Evolutionary conservation across 1,140 invertebrate species (phyloP).

Genomic region (Orchestia grillus): DNA sequence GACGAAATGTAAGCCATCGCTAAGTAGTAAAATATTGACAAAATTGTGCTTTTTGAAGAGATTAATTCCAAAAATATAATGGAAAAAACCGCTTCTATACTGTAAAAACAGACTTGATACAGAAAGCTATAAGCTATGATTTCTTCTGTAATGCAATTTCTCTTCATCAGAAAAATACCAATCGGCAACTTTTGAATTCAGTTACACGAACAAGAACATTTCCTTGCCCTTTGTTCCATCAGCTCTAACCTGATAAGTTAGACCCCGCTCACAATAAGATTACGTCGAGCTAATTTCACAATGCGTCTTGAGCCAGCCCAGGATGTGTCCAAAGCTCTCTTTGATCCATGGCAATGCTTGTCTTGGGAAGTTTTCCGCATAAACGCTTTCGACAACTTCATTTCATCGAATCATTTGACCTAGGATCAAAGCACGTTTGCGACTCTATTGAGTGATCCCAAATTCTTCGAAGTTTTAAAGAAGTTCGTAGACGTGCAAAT

Average conservation of each 20-base stretch:
- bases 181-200: neutral
- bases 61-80: neutral
- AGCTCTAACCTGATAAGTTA: neutral
- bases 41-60: neutral
- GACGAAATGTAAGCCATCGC: no score
- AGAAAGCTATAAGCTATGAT: neutral
- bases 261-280: neutral
- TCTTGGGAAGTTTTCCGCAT: neutral
- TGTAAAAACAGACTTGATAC: neutral
- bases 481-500: slow-evolving; percentile 39
- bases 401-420: slow-evolving; percentile 42
- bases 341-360: neutral
- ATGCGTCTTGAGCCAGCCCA: neutral
- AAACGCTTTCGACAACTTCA: neutral
- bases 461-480: slow-evolving; percentile 30
- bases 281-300: neutral
- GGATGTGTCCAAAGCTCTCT: neutral
- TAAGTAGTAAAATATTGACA: no score
- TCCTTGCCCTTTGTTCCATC: neutral
- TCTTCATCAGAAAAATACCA: neutral
- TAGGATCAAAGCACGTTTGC: neutral
- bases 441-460: slow-evolving; percentile 36
- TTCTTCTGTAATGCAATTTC: neutral
- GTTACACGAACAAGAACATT: neutral
- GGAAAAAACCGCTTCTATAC: neutral